A percentile compares a stretch with the other conserved stretches of the same genome.
phyloP scores from a whole-genome alignment of 2,797 vertebrate genomes.

The Pampus argenteus region DNA sequence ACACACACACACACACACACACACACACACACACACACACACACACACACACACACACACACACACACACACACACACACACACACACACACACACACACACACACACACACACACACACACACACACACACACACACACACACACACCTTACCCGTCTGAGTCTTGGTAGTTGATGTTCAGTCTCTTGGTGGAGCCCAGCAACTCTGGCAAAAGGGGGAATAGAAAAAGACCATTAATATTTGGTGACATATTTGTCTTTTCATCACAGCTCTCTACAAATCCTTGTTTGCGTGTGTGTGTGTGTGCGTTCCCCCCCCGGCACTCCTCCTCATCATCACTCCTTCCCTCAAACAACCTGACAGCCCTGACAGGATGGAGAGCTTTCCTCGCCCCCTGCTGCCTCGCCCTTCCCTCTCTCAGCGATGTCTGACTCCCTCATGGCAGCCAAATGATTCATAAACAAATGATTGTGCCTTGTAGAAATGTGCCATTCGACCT shows the following conservation, averaged over 20 bases:
- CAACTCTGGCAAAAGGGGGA: constrained; percentile 87
- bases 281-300: constrained; percentile 6
- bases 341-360: constrained; percentile 48
- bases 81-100: no score
- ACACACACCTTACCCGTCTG: constrained; percentile 81
- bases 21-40: no score
- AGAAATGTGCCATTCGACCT: constrained; percentile 41
- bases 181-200: constrained; percentile 95
- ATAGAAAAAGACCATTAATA: constrained; percentile 36
- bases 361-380: constrained; percentile 48
- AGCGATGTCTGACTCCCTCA: constrained; percentile 29
- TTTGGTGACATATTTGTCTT: constrained; percentile 48
- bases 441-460: constrained; percentile 54
- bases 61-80: no score
- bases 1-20: background rate
- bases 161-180: constrained; percentile 96
- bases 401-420: constrained; percentile 46
- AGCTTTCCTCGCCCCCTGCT: constrained; percentile 57
- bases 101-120: no score
- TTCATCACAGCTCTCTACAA: constrained; percentile 37
- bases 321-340: constrained; percentile 29
- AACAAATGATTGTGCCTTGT: constrained; percentile 47
- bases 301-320: background rate
- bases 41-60: background rate
- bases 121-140: constrained; percentile 24